Conservation (phyloP, 2,797 vertebrate genomes). For the Dendrocincla fuliginosa region DNA sequence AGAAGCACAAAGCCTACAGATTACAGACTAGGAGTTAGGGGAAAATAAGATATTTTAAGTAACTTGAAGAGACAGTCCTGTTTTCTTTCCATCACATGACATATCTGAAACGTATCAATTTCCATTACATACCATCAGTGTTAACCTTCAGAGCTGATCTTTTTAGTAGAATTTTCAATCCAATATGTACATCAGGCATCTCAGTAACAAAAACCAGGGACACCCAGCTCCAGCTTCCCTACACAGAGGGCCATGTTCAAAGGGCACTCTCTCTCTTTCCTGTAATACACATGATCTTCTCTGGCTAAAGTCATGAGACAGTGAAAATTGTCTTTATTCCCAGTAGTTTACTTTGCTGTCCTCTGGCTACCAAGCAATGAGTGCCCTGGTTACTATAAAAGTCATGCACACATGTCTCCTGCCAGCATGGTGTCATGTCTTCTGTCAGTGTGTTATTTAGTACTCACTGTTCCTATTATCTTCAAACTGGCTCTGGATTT, state of each 20-base stretch:
- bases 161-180: not conserved
- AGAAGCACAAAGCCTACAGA: not conserved
- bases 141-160: not conserved
- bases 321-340: not conserved
- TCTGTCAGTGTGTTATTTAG: conserved; percentile 66
- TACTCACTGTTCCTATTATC: conserved; percentile 68
- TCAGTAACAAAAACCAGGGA: not conserved
- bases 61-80: not conserved
- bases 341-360: not conserved
- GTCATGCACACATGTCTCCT: conserved; percentile 60
- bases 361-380: not conserved
- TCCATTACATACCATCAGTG: not conserved
- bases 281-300: not conserved
- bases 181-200: not conserved
- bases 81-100: not conserved
- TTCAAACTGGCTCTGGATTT: conserved; percentile 62
- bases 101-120: not conserved
- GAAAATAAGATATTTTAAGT: not conserved
- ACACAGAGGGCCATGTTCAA: not conserved
- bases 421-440: conserved; percentile 67
- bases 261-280: not conserved
- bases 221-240: not conserved
- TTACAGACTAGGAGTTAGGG: not conserved
- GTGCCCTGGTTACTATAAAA: conserved; percentile 59
- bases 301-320: not conserved